Evolutionary conservation across 2,888 invertebrate genomes (phyloP), one percentile per base, ranked within the genome.

Genomic region (Congeria kusceri): DNA sequence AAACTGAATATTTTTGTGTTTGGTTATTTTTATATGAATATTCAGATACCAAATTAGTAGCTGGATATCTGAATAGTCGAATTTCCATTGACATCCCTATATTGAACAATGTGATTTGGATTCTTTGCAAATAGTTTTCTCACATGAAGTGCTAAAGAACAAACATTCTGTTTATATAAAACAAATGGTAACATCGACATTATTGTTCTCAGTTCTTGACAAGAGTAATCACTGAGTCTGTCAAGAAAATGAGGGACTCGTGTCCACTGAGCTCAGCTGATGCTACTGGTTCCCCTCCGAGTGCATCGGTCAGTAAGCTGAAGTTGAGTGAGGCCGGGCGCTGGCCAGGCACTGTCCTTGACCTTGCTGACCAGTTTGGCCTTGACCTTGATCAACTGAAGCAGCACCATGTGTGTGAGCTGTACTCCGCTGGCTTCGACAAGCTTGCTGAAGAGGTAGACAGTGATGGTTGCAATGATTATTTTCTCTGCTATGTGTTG

Each of bases 301-400:
- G 23, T 15, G 25, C 56, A 32, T 28, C 66, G 13, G 56, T 65
- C 27, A 66, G 66, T 29, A 44, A 62, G 25, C 25, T 79, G 20
- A 71, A 74, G 62, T 27, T 58, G 28, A 81, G 73, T 13, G 80
- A 84, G 18, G 83, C 87, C n/a, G 85, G 83, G 27, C 83, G 84
- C 46, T 98, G 97, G 96, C 96, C 97, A 93, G 95, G 95, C 68
- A 96, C 95, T 86, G 95, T 97, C 68, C 94, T 95, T 57, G 94
- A 95, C 13, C 93, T 98, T 66, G 96, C 96, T 0, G 95, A 95
- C 29, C 95, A 96, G 67, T 98, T 98, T 97, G 95, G 95, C 81
- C 94, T 98, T 67, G 96, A 96, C 84, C 94, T 94, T 20, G 96
- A 97, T 89, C 95, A 95, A 61, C 94, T 98, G 56, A 95, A 96